Percentiles rank a stretch among this genome's conserved stretches.
Conservation (phyloP, 2,113 vertebrate species). For the Lonchura striata region DNA sequence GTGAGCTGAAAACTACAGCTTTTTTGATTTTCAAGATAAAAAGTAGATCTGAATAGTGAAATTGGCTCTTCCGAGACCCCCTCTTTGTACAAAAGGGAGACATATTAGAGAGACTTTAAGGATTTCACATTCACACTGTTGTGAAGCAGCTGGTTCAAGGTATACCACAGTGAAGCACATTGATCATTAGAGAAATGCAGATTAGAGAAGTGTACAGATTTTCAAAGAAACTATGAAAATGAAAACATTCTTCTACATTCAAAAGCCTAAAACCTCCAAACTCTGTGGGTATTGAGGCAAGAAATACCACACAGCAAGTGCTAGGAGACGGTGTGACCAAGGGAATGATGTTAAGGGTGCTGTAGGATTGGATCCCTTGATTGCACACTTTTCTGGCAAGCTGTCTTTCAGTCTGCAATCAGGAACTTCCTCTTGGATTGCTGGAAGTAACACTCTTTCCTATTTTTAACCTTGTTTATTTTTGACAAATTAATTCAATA, state of each 20-base stretch:
- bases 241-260: background rate
- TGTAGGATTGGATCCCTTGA: background rate
- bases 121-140: background rate
- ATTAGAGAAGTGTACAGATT: background rate
- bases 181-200: background rate
- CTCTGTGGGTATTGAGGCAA: background rate
- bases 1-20: background rate
- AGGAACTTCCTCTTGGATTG: background rate
- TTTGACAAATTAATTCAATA: slow-evolving; percentile 14
- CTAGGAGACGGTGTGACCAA: background rate
- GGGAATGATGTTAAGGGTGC: background rate
- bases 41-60: background rate
- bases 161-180: background rate
- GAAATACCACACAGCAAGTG: background rate
- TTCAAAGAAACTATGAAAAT: background rate
- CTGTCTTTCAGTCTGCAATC: background rate
- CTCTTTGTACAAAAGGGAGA: background rate
- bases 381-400: background rate
- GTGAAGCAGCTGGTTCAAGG: background rate
- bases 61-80: background rate
- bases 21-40: background rate
- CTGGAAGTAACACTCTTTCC: background rate
- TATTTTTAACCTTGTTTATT: background rate
- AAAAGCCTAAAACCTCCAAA: background rate
- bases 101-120: background rate